Evolutionary conservation across 2,888 invertebrate genomes (phyloP), one percentile per base, ranked within the genome.

Genomic region (Suillia variegata): DNA sequence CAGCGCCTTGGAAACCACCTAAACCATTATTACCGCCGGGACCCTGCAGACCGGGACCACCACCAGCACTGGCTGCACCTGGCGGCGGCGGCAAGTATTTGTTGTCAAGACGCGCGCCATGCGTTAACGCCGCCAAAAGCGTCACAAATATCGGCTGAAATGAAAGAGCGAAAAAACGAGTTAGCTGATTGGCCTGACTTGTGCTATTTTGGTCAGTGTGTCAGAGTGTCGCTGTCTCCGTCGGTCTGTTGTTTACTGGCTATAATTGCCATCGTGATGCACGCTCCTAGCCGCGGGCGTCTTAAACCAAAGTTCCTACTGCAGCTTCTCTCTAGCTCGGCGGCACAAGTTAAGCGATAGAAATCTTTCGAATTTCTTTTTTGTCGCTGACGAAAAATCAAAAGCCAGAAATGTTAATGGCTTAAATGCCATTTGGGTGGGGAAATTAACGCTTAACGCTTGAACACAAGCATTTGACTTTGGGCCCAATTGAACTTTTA

Each of bases 71-170:
- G 15, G 78, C 78, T 22, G 81, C 86, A 66, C 83, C 84, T 20
- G 84, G 82, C 10, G 84, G 80, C 21, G 86, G 87, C 6, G 87
- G 87, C 62, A 87, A 74, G 67, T 87, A 87, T 58, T 84, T 85
- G 73, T 85, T 87, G 62, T 86, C 86, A 67, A 87, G 75, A 58
- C 84, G 83, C 54, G 85, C 84, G 51, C 81, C 80, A 66, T 83
- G 80, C 61, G 83, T 80, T 61, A 82, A 71, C 62, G 84, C 66
- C 62, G 84, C 66, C 53, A 85, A 67, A 61, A 77, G 75, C 61
- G 82, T 61, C 61, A 68, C 77, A 58, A 83, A 70, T 55, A 85
- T 67, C 65, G 84, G 73, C 85, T 85, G 80, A 56, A 42, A 0
- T 53, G 12, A 15, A 53, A 57, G 60, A 60, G 21, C 59, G n/a